A percentile compares a stretch with the other conserved stretches of the same genome.
These are phyloP conservation scores for Scolopax mira DNA, from an alignment of 2,113 vertebrate genomes.

Conservation along the genomic window DNA sequence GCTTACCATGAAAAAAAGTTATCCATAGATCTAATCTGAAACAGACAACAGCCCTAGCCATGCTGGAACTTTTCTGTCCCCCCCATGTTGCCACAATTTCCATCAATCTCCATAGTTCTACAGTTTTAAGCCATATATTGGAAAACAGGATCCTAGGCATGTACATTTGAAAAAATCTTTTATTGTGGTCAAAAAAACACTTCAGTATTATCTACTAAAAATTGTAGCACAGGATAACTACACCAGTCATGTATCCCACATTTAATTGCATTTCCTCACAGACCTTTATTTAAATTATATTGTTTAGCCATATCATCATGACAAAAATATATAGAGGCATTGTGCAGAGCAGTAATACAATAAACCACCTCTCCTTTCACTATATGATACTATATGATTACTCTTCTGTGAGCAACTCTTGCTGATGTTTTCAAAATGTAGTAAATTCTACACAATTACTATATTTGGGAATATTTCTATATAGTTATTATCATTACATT, in stretches of 20 bases:
- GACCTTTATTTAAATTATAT: not conserved
- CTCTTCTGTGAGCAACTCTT: not conserved
- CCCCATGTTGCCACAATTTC: not conserved
- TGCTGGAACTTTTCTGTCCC: not conserved
- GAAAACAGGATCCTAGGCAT: not conserved
- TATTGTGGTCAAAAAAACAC: not conserved
- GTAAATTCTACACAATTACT: not conserved
- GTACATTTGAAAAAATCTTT: not conserved
- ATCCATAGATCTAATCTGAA: not conserved
- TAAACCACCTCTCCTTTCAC: not conserved
- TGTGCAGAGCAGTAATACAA: not conserved
- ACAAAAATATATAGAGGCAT: not conserved
- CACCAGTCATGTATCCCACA: not conserved
- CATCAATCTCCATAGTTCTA: not conserved
- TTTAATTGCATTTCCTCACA: not conserved
- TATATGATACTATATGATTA: not conserved
- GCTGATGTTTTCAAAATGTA: not conserved
- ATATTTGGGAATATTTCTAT: not conserved
- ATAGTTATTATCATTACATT: not conserved
- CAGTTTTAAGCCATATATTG: not conserved
- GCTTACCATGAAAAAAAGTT: not conserved
- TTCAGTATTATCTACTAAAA: not conserved
- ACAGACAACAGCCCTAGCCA: not conserved
- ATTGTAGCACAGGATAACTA: not conserved
- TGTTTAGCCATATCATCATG: not conserved